Conservation (phyloP, 2,797 vertebrate genomes). For the Champsocephalus gunnari region DNA sequence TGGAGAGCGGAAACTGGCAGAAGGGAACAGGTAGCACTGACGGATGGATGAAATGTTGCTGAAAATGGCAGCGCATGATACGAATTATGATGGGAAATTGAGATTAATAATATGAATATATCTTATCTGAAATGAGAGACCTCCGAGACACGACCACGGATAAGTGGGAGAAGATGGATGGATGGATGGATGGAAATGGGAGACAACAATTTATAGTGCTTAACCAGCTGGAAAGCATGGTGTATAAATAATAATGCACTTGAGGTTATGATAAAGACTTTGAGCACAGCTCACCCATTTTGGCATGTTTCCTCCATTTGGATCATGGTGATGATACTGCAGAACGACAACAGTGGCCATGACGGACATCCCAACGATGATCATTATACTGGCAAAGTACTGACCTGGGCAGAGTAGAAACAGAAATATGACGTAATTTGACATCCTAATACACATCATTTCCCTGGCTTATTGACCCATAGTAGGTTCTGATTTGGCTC, state of each 20-base stretch:
- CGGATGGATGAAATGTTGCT: conserved; percentile 23
- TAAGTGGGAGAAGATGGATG: too few species aligned
- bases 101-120: conserved; percentile 26
- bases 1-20: conserved; percentile 26
- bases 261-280: conserved; percentile 9
- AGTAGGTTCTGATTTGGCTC: not conserved
- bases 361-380: conserved; percentile 89
- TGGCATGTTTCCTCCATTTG: conserved; percentile 86
- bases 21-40: conserved; percentile 42
- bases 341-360: conserved; percentile 87
- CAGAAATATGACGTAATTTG: not conserved
- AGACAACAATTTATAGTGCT: not conserved
- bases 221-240: conserved; percentile 8
- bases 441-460: conserved; percentile 4
- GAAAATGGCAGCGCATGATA: conserved; percentile 17
- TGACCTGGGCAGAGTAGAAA: conserved; percentile 78
- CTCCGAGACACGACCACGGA: too few species aligned
- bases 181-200: too few species aligned
- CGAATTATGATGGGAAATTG: conserved; percentile 8
- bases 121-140: conserved; percentile 3
- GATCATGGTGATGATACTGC: conserved; percentile 89
- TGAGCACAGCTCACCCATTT: conserved; percentile 83
- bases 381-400: conserved; percentile 90
- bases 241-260: not conserved
- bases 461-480: not conserved